Percentiles rank a stretch among this genome's conserved stretches.
Evolutionary conservation across 2,888 invertebrate genomes (phyloP).

Genomic region (Tetramorium bicarinatum): DNA sequence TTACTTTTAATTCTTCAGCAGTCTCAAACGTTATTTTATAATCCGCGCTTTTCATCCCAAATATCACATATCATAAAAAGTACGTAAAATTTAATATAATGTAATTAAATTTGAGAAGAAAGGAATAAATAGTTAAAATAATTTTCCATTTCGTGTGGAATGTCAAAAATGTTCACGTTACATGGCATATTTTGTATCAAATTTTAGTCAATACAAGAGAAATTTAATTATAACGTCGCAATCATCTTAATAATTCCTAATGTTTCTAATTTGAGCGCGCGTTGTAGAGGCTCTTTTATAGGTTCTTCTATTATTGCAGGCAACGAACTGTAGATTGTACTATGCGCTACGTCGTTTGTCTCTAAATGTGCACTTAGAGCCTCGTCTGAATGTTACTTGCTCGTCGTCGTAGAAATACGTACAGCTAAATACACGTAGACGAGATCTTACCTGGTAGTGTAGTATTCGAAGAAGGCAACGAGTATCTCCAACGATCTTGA

Average conservation of each 20-base stretch:
- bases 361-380: constrained; percentile 6
- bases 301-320: constrained; percentile 11
- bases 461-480: constrained; percentile 94
- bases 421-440: neutral
- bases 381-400: neutral
- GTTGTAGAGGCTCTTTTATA: neutral
- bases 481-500: constrained; percentile 93
- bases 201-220: neutral
- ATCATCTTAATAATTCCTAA: neutral
- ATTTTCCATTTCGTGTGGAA: neutral
- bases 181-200: neutral
- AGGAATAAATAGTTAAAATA: neutral
- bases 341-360: neutral
- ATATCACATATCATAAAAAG: neutral
- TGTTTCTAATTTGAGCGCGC: neutral
- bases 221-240: neutral
- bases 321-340: neutral
- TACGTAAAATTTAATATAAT: neutral
- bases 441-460: constrained; percentile 90
- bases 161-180: neutral
- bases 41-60: neutral
- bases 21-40: neutral
- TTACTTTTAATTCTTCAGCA: neutral
- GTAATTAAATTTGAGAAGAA: neutral
- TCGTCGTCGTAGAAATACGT: constrained; percentile 7